Evolutionary conservation across 1,140 invertebrate genomes (phyloP), one percentile per base, ranked within the genome.

Genomic region (Euura saliciscinereae): DNA sequence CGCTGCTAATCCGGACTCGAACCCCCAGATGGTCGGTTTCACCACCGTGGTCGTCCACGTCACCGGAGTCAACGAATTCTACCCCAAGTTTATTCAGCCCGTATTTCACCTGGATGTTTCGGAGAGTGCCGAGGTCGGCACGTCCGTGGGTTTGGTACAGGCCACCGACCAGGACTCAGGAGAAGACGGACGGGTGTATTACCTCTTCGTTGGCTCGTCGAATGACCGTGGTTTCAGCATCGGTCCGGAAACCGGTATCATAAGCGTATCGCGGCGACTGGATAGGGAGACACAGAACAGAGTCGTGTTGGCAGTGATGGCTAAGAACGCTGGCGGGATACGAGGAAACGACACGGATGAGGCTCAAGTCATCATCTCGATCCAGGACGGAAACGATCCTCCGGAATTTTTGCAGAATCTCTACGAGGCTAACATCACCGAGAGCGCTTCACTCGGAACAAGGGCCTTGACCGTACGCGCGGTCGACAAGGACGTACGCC

Each of bases 371-470:
- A 95, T 96, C 44, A 94, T 99, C 71, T 94, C 93, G 1, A 95
- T 98, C 70, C 95, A 98, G 88, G 97, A 98, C 85, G 96, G 97
- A 4, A 98, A 98, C 81, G 97, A 98, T 89, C 96, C 97, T 3
- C 97, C 97, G 0, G 94, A 97, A 84, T 99, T 99, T 83, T 83
- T 93, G 7, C 90, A 95, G 77, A 88, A 88, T 43, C 82, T 91
- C 42, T 98, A 98, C 82, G 91, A 94, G 74, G 91, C 92, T 0
- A 90, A 87, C 45, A 89, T 98, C 5, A 93, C 93, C 13, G 97
- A 99, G 88, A 93, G 92, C 44, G 93, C 92, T 0, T 74, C 82
- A 0, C 81, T 92, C 3, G 96, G 95, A 0, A 92, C 94, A 2
- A 90, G 90, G 78, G 91, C 98, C 0, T 86, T 93, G 3, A 91